These are phyloP conservation scores for Sebastes iracundus DNA, from an alignment of 2,797 vertebrate genomes.

Conservation along the genomic window DNA sequence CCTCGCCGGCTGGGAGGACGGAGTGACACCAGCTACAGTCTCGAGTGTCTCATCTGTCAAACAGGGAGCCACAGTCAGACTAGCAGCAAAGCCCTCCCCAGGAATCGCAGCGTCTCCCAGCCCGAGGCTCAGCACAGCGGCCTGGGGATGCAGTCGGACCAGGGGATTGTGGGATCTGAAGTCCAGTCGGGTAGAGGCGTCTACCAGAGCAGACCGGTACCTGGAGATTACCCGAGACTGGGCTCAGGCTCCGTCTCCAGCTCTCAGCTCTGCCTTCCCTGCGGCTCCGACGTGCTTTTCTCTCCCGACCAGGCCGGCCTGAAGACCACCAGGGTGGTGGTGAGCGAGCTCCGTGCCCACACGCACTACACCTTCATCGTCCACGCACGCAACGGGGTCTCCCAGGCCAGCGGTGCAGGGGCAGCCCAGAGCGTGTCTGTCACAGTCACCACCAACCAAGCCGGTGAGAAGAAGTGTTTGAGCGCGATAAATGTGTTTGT, in stretches of 20 bases:
- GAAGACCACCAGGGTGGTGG: constrained; percentile 89
- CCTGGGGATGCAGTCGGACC: constrained; percentile 74
- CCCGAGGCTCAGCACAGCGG: constrained; percentile 46
- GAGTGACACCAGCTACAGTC: constrained; percentile 87
- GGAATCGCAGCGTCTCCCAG: constrained; percentile 60
- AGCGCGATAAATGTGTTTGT: constrained; percentile 35
- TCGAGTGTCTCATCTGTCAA: constrained; percentile 90
- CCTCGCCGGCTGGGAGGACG: constrained; percentile 89
- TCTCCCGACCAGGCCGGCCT: constrained; percentile 89
- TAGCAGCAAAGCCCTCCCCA: constrained; percentile 18
- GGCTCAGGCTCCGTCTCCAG: constrained; percentile 76
- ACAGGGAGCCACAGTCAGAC: constrained; percentile 41
- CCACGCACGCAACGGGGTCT: constrained; percentile 93
- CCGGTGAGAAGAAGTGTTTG: constrained; percentile 83
- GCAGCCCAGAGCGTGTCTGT: constrained; percentile 92
- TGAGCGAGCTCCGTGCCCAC: constrained; percentile 96
- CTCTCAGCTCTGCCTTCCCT: constrained; percentile 88
- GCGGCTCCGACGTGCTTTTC: constrained; percentile 90
- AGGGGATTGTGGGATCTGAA: constrained; percentile 70
- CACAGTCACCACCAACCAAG: constrained; percentile 98
- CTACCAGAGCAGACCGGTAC: constrained; percentile 45
- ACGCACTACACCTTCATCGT: constrained; percentile 98
- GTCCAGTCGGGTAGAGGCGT: constrained; percentile 59
- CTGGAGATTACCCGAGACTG: constrained; percentile 40
- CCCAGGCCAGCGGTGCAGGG: constrained; percentile 85